Evolutionary conservation across 2,888 invertebrate species (phyloP).

Genomic region (Philaethria dido): DNA sequence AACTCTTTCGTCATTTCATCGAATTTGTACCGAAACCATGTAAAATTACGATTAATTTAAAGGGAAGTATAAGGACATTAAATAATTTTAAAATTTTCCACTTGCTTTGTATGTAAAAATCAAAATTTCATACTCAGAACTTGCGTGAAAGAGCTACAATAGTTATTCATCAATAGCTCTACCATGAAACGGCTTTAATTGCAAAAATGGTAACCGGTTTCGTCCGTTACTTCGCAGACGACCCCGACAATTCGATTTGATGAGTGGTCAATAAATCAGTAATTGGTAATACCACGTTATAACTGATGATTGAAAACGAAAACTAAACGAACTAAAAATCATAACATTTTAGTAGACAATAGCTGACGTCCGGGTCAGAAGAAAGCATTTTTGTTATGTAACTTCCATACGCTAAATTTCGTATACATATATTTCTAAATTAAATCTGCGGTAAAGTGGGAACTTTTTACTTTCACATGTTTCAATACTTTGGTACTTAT

Average conservation of each 20-base stretch:
- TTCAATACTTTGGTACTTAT: background rate
- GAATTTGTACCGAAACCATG: too few species aligned
- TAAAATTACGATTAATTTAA: background rate
- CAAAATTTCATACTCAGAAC: background rate
- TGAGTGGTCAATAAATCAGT: conserved; percentile 16
- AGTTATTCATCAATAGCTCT: background rate
- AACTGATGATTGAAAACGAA: conserved; percentile 13
- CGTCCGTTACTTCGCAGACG: conserved; percentile 11
- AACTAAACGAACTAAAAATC: background rate
- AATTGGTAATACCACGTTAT: background rate
- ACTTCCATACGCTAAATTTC: background rate
- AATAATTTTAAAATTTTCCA: background rate
- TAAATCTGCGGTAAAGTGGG: background rate
- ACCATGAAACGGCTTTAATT: conserved; percentile 1
- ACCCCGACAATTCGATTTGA: conserved; percentile 12
- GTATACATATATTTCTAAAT: background rate
- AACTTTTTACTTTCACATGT: background rate
- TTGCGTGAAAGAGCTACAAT: conserved; percentile 1
- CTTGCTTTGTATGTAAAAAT: conserved; percentile 1
- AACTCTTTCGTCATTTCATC: too few species aligned
- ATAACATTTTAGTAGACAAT: background rate
- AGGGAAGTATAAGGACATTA: background rate
- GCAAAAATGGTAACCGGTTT: conserved; percentile 21
- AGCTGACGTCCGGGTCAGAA: background rate
- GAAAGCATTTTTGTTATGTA: background rate